Conservation (phyloP, 2,888 invertebrate species). For the Orthosia gothica region DNA sequence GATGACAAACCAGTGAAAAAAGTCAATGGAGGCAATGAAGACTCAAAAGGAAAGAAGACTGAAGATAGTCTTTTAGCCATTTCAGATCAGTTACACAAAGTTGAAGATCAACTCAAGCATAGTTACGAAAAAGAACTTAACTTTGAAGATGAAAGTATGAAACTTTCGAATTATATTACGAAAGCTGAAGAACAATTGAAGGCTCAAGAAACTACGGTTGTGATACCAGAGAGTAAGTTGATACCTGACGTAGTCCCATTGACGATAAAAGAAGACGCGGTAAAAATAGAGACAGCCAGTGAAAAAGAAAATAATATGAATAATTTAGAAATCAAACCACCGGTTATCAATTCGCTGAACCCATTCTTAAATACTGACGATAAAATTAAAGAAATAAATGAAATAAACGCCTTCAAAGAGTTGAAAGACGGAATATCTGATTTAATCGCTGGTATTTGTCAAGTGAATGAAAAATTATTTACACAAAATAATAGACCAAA, state of each 20-base stretch:
- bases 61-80: conserved; percentile 90
- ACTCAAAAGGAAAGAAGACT: conserved; percentile 86
- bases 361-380: conserved; percentile 85
- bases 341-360: conserved; percentile 81
- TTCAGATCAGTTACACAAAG: conserved; percentile 88
- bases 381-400: conserved; percentile 86
- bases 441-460: conserved; percentile 89
- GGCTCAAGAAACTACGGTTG: conserved; percentile 79
- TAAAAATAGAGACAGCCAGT: conserved; percentile 71
- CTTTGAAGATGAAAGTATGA: conserved; percentile 82
- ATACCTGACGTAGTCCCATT: conserved; percentile 78
- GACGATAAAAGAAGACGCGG: conserved; percentile 78
- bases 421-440: conserved; percentile 90
- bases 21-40: conserved; percentile 49
- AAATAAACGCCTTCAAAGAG: conserved; percentile 89
- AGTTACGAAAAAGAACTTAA: conserved; percentile 88
- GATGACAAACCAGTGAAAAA: conserved; percentile 50
- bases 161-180: conserved; percentile 76
- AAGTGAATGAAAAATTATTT: conserved; percentile 88
- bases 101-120: conserved; percentile 88
- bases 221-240: conserved; percentile 76
- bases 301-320: conserved; percentile 58
- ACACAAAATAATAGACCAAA: conserved; percentile 76
- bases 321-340: conserved; percentile 64
- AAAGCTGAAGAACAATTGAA: conserved; percentile 78